Base-by-base conservation (phyloP, 2,113 vertebrate species). In the Hypomesus transpacificus region DNA sequence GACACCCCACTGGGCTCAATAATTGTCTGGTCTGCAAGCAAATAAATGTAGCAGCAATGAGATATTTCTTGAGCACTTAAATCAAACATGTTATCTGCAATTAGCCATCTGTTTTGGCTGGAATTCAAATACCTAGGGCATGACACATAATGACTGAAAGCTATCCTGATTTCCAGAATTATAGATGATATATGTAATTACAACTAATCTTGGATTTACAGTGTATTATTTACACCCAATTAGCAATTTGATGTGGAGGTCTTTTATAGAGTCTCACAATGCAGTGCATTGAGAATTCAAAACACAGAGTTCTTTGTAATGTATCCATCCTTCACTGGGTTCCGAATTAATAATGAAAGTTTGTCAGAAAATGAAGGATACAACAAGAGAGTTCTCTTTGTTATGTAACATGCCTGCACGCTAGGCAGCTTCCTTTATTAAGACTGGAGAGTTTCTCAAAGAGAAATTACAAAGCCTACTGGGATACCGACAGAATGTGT, bases 401-500 rank as follows among this genome's bases (percentile, higher is more conserved):
- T 82, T 83, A 54, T 68, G 74, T 71, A 85, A 66, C 60, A 51
- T 73, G 58, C 67, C 71, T 82, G 74, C 11, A 62, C 75, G 65
- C 69, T 13, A 8, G 66, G 67, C 69, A 71, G 58, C 66, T 67
- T 75, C 24, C 54, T 73, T 79, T 54, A 81, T 78, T 82, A 82
- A 80, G 81, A 74, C 54, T 73, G 64, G 61, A 75, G 60, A 76
- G 75, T 73, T 73, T 79, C 18, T 82, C 73, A 16, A 71, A 82
- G 77, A 70, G 73, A 69, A 80, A 78, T 75, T 76, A 77, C 68
- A 80, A 75, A 61, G 65, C 54, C 53, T 75, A 69, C 74, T 83
- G 80, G 60, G 66, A 57, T 70, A 66, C 60, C 24, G 24, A 26
- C 53, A 34, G 60, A 75, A 53, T 53, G 26, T 64, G 56, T 68